Evolutionary conservation across 2,113 vertebrate genomes (phyloP), one percentile per base, ranked within the genome.

Genomic region (Natator depressus): DNA sequence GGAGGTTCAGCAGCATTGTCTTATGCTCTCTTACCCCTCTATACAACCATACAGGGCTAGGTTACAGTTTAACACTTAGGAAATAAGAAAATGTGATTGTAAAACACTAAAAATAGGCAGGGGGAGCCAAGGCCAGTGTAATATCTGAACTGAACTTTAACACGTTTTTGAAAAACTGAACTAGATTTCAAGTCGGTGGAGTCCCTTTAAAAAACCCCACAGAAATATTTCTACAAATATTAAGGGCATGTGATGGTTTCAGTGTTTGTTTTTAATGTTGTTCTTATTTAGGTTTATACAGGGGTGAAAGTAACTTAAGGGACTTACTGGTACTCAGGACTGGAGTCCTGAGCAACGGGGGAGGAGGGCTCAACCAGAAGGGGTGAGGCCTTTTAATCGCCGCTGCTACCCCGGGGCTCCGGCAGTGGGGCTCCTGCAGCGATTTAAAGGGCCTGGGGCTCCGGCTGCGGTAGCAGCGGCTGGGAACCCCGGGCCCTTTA

Each of bases 361-460:
- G 19, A 7, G 53, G 6, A 7, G 53, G 17, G 17, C 17, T 53
- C 16, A 53, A 53, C 51, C 51, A 19, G 51, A 53, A 53, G 51
- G 51, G 51, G 51, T 16, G 6, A 16, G 51, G 51, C 17, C 53
- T 54, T 53, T 53, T 20, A 54, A 54, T 54, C 19, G 53, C 19
- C 1, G 3, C 53, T 1, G 7, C 53, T 54, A 54, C 19, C 19
- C 14, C 19, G 3, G 53, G 5, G 16, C 53, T 54, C 7, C 1
- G 20, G 53, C 19, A 54, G 53, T 19, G 20, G 19, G 53, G 53
- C 53, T 54, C 53, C 20, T 7, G 51, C 51, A 2, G 6, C 17
- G 6, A 54, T 22, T 54, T 20, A 54, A 54, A 22, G 53, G 7
- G 53, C 19, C 19, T 8, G 7, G 19, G 53, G 53, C 53, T 54